Evolutionary conservation across 2,888 invertebrate species (phyloP).

Genomic region (Pammene fasciana): DNA sequence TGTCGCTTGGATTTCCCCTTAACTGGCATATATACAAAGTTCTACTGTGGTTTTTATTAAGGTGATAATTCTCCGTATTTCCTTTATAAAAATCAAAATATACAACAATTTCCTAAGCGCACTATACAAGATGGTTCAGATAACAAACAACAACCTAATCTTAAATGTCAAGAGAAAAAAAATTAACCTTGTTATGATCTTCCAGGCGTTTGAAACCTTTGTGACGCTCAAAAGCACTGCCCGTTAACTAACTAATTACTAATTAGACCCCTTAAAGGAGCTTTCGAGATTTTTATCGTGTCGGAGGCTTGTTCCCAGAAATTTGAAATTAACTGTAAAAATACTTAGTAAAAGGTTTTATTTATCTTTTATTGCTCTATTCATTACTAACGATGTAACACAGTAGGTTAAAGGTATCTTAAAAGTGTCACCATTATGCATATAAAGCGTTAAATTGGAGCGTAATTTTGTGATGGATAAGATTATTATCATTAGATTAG

Average conservation of each 20-base stretch:
- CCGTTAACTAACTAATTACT: slow-evolving; percentile 24
- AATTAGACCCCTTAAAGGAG: slow-evolving; percentile 33
- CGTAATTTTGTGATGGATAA: not conserved
- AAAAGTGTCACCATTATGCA: not conserved
- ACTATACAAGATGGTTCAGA: slow-evolving; percentile 23
- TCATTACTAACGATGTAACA: not conserved
- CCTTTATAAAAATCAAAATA: too few species aligned
- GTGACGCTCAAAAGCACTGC: slow-evolving; percentile 38
- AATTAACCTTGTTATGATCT: slow-evolving; percentile 34
- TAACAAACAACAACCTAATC: slow-evolving; percentile 1
- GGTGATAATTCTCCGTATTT: too few species aligned
- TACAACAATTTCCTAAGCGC: slow-evolving; percentile 2
- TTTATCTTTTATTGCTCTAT: slow-evolving; percentile 23
- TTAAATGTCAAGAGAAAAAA: slow-evolving; percentile 31
- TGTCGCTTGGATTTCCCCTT: too few species aligned
- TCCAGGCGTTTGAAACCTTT: slow-evolving; percentile 19
- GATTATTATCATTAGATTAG: not conserved
- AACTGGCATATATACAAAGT: too few species aligned
- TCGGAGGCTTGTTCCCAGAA: slow-evolving; percentile 29
- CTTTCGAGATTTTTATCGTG: slow-evolving; percentile 40
- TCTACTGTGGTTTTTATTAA: too few species aligned
- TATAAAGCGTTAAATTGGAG: not conserved
- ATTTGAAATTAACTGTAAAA: slow-evolving; percentile 30
- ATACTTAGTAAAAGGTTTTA: slow-evolving; percentile 20
- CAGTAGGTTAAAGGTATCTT: not conserved